A percentile compares a stretch with the other conserved stretches of the same genome.
Evolutionary conservation across 2,113 vertebrate genomes (phyloP).

Genomic region (Rattus rattus): DNA sequence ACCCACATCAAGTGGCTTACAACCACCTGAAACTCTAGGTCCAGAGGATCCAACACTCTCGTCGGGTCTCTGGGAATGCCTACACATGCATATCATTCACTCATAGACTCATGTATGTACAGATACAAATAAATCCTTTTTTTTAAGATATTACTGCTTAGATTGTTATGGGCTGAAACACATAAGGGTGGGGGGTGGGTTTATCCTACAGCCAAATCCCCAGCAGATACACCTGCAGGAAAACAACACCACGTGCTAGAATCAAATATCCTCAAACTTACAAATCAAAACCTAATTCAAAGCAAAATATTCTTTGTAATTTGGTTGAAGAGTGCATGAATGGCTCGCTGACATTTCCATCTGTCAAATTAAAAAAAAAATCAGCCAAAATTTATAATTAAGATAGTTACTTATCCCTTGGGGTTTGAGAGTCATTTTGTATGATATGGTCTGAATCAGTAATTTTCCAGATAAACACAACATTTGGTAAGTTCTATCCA

Average conservation of each 20-base stretch:
- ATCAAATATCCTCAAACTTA: neutral
- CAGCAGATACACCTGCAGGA: neutral
- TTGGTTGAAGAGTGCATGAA: constrained; percentile 34
- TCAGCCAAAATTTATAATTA: neutral
- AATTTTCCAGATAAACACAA: constrained; percentile 25
- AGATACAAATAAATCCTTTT: neutral
- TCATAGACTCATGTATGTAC: neutral
- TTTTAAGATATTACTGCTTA: neutral
- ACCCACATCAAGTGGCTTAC: neutral
- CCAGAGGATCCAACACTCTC: neutral
- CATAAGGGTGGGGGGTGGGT: neutral
- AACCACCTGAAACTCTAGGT: neutral
- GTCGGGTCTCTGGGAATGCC: neutral
- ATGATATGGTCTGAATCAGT: neutral
- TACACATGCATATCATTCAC: neutral
- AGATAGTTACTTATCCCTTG: constrained; percentile 14
- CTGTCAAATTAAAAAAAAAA: constrained; percentile 19
- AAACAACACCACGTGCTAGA: neutral
- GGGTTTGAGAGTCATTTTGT: neutral
- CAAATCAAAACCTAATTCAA: constrained; percentile 29
- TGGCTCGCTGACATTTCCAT: neutral
- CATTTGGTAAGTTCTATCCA: neutral
- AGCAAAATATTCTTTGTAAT: constrained; percentile 31
- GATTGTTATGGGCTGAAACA: neutral
- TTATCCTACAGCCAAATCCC: neutral